Base-by-base conservation (phyloP, 2,888 invertebrate genomes). In the Phanerotoma sp. region DNA sequence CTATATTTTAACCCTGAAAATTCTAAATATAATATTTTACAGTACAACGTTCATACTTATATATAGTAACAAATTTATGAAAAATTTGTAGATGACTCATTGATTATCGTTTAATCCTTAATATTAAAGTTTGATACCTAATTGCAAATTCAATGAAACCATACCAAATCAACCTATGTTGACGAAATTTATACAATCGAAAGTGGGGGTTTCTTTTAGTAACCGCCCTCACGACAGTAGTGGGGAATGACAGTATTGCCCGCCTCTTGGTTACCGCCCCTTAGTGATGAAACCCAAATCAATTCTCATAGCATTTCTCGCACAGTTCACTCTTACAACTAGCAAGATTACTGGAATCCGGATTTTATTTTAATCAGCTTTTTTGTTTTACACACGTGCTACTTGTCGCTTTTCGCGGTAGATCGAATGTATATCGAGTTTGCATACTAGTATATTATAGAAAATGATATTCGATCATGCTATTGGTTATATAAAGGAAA, bases 281-380 rank as follows among this genome's bases (percentile, higher is more conserved):
- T 32, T 22, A 32, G 37, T 28, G 57, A 61, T 61, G 55, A 63
- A 63, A 62, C 62, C 65, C 60, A 60, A 67, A 67, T 67, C 66
- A 67, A 67, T 67, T 63, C 64, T 60, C 3, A 20, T 22, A 40
- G 21, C 42, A 51, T 42, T 37, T 40, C 22, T 51, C 15, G 42
- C 22, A 51, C 51, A 35, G 45, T 37, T 42, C 45, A 35, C 37
- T 37, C 16, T 20, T 30, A 42, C 51, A 18, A 42, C 35, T 20
- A 46, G 28, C 49, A 40, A 21, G 37, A 47, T 35, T 37, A 21
- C 13, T 7, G 20, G 15, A 22, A 11, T 16, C 11, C 28, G 22
- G 38, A 38, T 48, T 28, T 21, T 15, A 35, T 44, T 49, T 20
- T 28, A 46, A 13, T 25, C 30, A 5, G 11, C 33, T 38, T 9